Evolutionary conservation across 2,888 invertebrate species (phyloP), one percentile per base, ranked within the genome.

Genomic region (Leucophenga montana): DNA sequence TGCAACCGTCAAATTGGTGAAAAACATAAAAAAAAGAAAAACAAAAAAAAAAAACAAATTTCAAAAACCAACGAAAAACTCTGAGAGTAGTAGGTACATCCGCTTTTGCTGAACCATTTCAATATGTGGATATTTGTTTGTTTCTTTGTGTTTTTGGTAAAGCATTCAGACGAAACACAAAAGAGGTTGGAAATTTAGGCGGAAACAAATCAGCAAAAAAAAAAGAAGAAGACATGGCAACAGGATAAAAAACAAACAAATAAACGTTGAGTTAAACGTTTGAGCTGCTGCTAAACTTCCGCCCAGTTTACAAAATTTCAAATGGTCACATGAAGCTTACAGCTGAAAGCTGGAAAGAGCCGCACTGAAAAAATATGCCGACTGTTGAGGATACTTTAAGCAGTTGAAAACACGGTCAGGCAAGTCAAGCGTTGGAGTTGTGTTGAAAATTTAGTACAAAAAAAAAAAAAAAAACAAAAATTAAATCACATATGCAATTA

Each of bases 241-340:
- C n/a, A n/a, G n/a, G n/a, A n/a, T n/a, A n/a, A n/a, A n/a, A n/a
- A n/a, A n/a, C n/a, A n/a, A n/a, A n/a, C n/a, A n/a, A 33, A 33
- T 33, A 62, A 62, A 46, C 62, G 20, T 44, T 20, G 31, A 20
- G 44, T 62, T 13, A 44, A 62, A 44, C 44, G 22, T 46, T 46
- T 20, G 20, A 62, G 62, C 62, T 44, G 62, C 39, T 59, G 33
- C 33, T 33, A 48, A 62, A 62, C 62, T 62, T 62, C 62, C 59
- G 59, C 16, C 18, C 16, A 4, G 33, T n/a, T 39, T 16, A 39
- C 39, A 16, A 59, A 59, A 39, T 33, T 33, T 33, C 8, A 33
- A 33, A 8, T 33, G 8, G 33, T n/a, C n/a, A n/a, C n/a, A 33
- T 5, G 33, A 33, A 48, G 16, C 48, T 48, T 48, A 13, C 13